These are phyloP conservation scores for Ceratosolen fusciceps DNA, from an alignment of 1,140 invertebrate genomes.

Conservation along the genomic window DNA sequence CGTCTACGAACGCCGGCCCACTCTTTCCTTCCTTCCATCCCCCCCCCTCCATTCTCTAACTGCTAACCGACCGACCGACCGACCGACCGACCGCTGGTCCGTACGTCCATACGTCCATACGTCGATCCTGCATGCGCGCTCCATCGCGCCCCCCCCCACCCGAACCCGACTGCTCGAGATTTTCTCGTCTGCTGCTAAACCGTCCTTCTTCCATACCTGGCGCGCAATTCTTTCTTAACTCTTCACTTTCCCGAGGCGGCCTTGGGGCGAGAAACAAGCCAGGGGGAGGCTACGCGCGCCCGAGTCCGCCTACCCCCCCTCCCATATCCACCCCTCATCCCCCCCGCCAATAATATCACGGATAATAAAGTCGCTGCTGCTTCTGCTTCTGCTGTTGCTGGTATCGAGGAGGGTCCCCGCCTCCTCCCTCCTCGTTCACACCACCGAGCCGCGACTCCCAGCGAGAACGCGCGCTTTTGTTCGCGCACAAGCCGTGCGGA, in stretches of 20 bases:
- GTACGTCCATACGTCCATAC: too few relatives aligned
- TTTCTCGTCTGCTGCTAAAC: slow-evolving; percentile 44
- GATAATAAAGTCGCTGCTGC: too few relatives aligned
- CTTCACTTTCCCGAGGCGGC: background rate
- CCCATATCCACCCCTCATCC: too few relatives aligned
- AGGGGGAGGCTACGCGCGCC: too few relatives aligned
- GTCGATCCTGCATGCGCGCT: too few relatives aligned
- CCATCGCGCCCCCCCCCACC: slow-evolving; percentile 34
- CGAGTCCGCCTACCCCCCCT: too few relatives aligned
- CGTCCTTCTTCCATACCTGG: slow-evolving; percentile 6
- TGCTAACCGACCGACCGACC: background rate
- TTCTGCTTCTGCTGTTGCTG: too few relatives aligned
- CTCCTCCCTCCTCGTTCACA: background rate
- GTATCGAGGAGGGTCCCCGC: background rate
- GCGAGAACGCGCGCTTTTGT: slow-evolving; percentile 39
- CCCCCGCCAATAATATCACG: too few relatives aligned
- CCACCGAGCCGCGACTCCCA: background rate
- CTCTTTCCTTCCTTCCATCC: too few relatives aligned
- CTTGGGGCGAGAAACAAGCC: background rate
- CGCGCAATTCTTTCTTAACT: slow-evolving; percentile 1
- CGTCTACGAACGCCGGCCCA: too few relatives aligned
- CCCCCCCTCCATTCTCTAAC: slow-evolving; percentile 24
- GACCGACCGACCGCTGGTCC: background rate
- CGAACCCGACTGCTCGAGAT: background rate
- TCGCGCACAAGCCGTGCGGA: background rate